Base-by-base conservation (phyloP, 2,888 invertebrate species). In the Melipona beecheii region DNA sequence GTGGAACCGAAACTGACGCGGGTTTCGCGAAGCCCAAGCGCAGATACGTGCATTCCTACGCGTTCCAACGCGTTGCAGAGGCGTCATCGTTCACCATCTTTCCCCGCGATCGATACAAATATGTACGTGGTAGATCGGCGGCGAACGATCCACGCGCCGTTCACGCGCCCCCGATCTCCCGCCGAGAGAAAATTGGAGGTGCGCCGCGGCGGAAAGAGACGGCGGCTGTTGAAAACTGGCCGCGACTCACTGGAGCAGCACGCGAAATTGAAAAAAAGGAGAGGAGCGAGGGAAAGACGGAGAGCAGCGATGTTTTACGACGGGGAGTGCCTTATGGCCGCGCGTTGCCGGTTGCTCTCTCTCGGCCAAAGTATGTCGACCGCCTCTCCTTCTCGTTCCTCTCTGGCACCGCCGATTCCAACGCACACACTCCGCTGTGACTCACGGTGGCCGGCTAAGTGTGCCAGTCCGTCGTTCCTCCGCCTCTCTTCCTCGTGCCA, bases 301-400 rank as follows among this genome's bases (percentile, higher is more conserved):
- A 69, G 60, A 69, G 31, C 31, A 31, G 56, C 68, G 50, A 43
- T 71, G 78, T 76, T 78, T 82, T 70, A 75, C 74, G 72, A 80
- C 72, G 86, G 86, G 43, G 86, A 83, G 87, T 86, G 87, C 75
- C 86, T 75, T 68, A 76, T 64, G 73, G 84, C 49, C 36, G 81
- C 64, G 27, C 52, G 78, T 50, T 81, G 77, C 71, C 81, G 78
- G 78, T 84, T 72, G 78, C 86, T 87, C 82, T 85, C 81, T 74
- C 85, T 78, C 77, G 43, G 43, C 43, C 43, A 75, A 87, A 87
- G 86, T 87, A 81, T 86, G 84, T 87, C 86, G 86, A 79, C 84
- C 78, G 75, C 71, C 84, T 81, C 78, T 81, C 9, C 43, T 43
- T 43, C 78, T 81, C 81, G 76, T 81, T 85, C 80, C 78, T 85